Conservation (phyloP, 2,888 invertebrate genomes). For the Drosophila histrio region DNA sequence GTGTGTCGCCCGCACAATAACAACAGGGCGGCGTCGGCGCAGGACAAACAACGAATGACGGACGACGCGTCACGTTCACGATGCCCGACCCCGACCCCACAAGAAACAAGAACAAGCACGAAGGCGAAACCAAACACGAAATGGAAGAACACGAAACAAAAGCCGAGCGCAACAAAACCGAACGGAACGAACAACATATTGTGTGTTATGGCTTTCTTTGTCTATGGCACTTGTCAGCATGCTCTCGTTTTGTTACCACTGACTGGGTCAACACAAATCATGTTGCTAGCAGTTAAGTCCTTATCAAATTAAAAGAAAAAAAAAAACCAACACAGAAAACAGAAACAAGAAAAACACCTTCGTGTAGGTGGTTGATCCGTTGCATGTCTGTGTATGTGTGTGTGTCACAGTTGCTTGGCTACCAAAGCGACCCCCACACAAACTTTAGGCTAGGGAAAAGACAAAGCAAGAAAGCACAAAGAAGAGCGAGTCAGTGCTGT, state of each 20-base stretch:
- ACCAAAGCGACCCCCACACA: slow-evolving; percentile 28
- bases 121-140: slow-evolving; percentile 7
- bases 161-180: slow-evolving; percentile 3
- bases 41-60: slow-evolving; percentile 28
- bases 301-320: slow-evolving; percentile 51
- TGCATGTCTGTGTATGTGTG: slow-evolving; percentile 7
- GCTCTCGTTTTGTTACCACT: slow-evolving; percentile 30
- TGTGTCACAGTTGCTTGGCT: slow-evolving; percentile 43
- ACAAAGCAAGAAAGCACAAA: slow-evolving; percentile 1
- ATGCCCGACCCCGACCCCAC: background rate
- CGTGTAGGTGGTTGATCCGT: slow-evolving; percentile 4
- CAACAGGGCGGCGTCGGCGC: slow-evolving; percentile 50
- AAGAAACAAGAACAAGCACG: background rate
- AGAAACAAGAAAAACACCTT: slow-evolving; percentile 11
- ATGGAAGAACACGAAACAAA: slow-evolving; percentile 4
- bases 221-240: slow-evolving; percentile 16
- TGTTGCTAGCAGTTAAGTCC: slow-evolving; percentile 50
- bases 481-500: too few species aligned
- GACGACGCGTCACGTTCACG: background rate
- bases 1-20: slow-evolving; percentile 30
- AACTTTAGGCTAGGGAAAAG: background rate
- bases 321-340: background rate
- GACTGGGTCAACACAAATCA: slow-evolving; percentile 62
- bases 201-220: slow-evolving; percentile 7
- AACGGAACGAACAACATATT: slow-evolving; percentile 11